Evolutionary conservation across 2,113 vertebrate species (phyloP), one percentile per base, ranked within the genome.

Genomic region (Onychostruthus taczanowskii): DNA sequence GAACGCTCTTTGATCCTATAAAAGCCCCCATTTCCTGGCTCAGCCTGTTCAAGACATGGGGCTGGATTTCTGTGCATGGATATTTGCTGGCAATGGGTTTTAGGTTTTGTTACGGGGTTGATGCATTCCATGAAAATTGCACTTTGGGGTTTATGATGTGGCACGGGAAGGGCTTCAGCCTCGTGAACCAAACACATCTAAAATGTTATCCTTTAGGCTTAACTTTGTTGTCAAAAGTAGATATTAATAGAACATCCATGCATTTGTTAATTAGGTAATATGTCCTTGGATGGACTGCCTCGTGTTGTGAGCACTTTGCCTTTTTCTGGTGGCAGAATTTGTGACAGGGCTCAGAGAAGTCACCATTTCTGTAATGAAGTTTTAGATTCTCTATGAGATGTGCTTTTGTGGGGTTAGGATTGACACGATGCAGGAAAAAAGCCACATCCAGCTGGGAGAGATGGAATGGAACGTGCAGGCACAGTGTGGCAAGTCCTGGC

Each of bases 311-410:
- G 50, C 2, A 0, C 62, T 63, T 78, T 46, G 31, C 23, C 39
- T 84, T 37, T 44, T 41, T 19, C 64, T 8, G 3, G 2, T 11
- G 26, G 67, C 16, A 11, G 66, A 15, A 35, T 52, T 23, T 73
- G 44, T 33, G 27, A 3, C 19, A 22, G 53, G 41, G 22, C 44
- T 64, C 33, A 39, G 24, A 35, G 52, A 75, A 73, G 9, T 33
- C 53, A 7, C 19, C 4, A 0, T 19, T 63, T 59, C 52, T 17
- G 15, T 5, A 19, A 33, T 0, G 7, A 67, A 44, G n/a, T 11
- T 49, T 61, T 23, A 27, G 64, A 7, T 55, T 6, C 24, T 78
- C 26, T 64, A 30, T 26, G 55, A 63, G 43, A 7, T 23, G 55
- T 3, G 31, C 18, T 14, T 73, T 52, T 37, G 33, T 28, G 53